Conservation (phyloP, 2,797 vertebrate species). For the Antrozous pallidus region DNA sequence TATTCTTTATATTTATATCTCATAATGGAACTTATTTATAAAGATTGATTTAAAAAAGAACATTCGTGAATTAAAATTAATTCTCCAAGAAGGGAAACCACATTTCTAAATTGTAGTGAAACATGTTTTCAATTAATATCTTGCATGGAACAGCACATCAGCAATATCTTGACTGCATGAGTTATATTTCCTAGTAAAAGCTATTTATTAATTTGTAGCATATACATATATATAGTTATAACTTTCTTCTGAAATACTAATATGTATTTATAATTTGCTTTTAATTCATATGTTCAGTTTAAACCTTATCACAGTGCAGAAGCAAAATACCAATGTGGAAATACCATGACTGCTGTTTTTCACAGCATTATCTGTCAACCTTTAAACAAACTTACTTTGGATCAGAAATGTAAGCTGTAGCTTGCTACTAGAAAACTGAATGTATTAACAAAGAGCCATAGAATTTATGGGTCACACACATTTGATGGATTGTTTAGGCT, state of each 20-base stretch:
- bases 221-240: not conserved
- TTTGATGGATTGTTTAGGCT: not conserved
- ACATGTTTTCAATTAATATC: not conserved
- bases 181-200: not conserved
- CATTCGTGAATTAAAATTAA: not conserved
- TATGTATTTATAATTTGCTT: not conserved
- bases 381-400: conserved; percentile 10
- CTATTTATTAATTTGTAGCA: not conserved
- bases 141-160: not conserved
- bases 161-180: not conserved
- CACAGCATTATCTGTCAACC: not conserved
- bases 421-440: not conserved
- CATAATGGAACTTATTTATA: not conserved
- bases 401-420: not conserved
- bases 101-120: conserved; percentile 11
- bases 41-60: not conserved
- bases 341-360: not conserved
- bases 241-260: not conserved
- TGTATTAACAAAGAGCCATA: not conserved
- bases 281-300: not conserved
- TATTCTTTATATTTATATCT: not conserved
- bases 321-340: not conserved
- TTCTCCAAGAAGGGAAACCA: not conserved
- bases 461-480: not conserved
- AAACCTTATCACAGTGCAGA: not conserved